These are phyloP conservation scores for Berghia stephanieae DNA, from an alignment of 1,140 invertebrate genomes.

Conservation along the genomic window DNA sequence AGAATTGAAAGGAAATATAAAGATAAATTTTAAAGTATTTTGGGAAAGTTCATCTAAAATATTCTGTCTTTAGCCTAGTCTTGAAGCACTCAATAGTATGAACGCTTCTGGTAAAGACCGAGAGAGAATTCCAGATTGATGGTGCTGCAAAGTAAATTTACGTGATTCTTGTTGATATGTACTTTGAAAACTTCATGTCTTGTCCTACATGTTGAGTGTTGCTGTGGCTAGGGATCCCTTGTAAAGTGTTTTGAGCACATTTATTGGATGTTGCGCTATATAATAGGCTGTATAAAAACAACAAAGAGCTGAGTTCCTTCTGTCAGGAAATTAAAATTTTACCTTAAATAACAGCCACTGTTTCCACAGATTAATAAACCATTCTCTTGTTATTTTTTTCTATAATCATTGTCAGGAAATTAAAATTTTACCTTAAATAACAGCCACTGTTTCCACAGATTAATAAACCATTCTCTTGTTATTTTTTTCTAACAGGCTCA, in stretches of 20 bases:
- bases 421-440: background rate
- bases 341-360: background rate
- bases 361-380: constrained; percentile 3
- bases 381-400: background rate
- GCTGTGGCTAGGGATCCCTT: too few relatives aligned
- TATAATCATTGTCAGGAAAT: background rate
- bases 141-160: background rate
- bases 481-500: constrained; percentile 26
- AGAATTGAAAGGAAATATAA: background rate
- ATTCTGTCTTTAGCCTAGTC: too few relatives aligned
- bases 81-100: too few relatives aligned
- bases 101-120: too few relatives aligned
- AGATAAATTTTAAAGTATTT: background rate
- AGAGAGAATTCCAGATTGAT: too few relatives aligned
- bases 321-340: background rate
- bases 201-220: too few relatives aligned
- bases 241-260: too few relatives aligned
- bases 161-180: background rate
- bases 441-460: constrained; percentile 2
- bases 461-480: background rate
- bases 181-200: too few relatives aligned
- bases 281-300: too few relatives aligned
- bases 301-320: background rate
- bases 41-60: background rate
- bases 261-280: too few relatives aligned